A percentile compares a stretch with the other conserved stretches of the same genome.
Conservation (phyloP, 2,113 vertebrate genomes). For the Ictidomys tridecemlineatus region DNA sequence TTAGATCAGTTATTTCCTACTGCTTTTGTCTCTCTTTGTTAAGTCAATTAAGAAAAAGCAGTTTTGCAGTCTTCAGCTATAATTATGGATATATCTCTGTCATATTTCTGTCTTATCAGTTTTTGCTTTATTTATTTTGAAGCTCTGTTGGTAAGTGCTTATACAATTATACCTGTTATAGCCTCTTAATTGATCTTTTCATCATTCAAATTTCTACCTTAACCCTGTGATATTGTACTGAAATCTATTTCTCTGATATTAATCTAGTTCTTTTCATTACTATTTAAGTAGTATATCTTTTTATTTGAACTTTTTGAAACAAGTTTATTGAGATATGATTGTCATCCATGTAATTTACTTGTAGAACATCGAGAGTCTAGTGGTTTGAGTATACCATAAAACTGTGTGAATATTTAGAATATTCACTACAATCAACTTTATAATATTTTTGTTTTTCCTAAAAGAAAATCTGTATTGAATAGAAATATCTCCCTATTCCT, state of each 20-base stretch:
- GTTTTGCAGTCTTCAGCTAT: background rate
- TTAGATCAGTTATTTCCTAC: no score
- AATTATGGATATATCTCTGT: background rate
- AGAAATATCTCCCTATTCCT: no score
- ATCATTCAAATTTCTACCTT: background rate
- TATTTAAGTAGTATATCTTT: background rate
- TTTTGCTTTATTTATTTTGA: background rate
- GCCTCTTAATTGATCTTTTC: background rate
- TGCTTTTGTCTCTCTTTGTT: background rate
- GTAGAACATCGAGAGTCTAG: background rate
- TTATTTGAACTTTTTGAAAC: background rate
- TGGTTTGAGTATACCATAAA: background rate
- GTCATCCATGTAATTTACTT: background rate
- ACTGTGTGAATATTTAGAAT: background rate
- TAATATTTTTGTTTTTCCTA: no score
- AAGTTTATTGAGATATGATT: background rate
- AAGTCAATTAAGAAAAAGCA: background rate
- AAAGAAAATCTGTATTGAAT: no score
- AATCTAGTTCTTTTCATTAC: background rate
- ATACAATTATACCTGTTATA: background rate
- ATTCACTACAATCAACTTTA: background rate
- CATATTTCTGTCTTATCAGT: background rate
- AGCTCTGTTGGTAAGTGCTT: background rate
- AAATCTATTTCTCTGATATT: background rate
- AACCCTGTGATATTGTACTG: background rate